phyloP scores from a whole-genome alignment of 2,888 invertebrate species.

The Spodoptera exigua region DNA sequence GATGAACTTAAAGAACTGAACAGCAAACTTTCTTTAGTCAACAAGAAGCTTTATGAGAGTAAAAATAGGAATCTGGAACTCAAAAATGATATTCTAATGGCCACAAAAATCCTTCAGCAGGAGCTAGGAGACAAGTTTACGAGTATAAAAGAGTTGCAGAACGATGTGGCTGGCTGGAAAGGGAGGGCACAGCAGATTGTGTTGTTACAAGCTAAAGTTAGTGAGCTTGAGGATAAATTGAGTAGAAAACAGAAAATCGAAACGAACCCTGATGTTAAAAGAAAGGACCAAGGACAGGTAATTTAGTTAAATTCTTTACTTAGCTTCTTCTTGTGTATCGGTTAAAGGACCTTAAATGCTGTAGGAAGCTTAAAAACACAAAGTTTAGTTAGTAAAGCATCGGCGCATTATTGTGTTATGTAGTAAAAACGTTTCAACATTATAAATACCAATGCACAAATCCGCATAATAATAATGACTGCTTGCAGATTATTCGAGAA shows the following conservation, averaged over 20 bases:
- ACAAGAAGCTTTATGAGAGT: slow-evolving; percentile 91
- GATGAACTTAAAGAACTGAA: slow-evolving; percentile 89
- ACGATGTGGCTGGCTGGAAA: slow-evolving; percentile 91
- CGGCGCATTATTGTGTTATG: too few relatives aligned
- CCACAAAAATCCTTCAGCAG: slow-evolving; percentile 92
- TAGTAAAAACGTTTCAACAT: too few relatives aligned
- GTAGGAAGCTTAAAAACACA: too few relatives aligned
- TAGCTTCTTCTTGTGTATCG: too few relatives aligned
- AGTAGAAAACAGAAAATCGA: slow-evolving; percentile 77
- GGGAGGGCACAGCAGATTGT: slow-evolving; percentile 94
- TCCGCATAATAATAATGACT: neutral
- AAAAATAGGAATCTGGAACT: slow-evolving; percentile 92
- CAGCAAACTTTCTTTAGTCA: slow-evolving; percentile 89
- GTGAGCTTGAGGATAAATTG: slow-evolving; percentile 91
- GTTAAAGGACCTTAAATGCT: too few relatives aligned
- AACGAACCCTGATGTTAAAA: slow-evolving; percentile 65
- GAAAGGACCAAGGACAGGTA: slow-evolving; percentile 77
- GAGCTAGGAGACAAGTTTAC: slow-evolving; percentile 93
- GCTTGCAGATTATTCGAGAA: slow-evolving; percentile 81
- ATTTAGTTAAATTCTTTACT: neutral
- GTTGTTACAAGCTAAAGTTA: slow-evolving; percentile 91
- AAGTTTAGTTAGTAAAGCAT: too few relatives aligned
- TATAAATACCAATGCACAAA: too few relatives aligned
- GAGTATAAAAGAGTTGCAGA: slow-evolving; percentile 90
- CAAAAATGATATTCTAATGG: slow-evolving; percentile 92